phyloP scores from a whole-genome alignment of 2,113 vertebrate species.

The Chloropsis cyanopogon region DNA sequence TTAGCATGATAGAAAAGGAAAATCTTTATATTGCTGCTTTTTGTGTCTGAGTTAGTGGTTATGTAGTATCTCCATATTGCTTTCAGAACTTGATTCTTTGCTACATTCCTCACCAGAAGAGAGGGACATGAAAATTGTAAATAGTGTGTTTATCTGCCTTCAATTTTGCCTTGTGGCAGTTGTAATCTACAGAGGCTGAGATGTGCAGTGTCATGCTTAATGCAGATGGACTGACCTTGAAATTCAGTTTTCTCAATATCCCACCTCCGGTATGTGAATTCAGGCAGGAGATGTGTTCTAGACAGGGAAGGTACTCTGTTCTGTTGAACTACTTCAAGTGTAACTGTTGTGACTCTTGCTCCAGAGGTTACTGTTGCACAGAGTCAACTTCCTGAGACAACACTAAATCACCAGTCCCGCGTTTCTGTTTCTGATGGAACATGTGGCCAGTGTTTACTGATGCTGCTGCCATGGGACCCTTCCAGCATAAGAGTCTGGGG shows the following conservation, averaged over 20 bases:
- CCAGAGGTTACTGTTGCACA: neutral
- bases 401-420: neutral
- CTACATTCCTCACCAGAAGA: neutral
- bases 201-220: neutral
- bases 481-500: neutral
- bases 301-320: neutral
- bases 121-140: neutral
- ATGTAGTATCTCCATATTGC: neutral
- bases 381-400: neutral
- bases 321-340: neutral
- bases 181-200: neutral
- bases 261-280: neutral
- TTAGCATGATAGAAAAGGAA: neutral
- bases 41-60: neutral
- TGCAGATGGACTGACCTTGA: neutral
- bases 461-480: neutral
- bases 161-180: rapidly evolving
- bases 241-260: neutral
- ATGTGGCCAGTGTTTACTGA: neutral
- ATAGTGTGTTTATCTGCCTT: neutral
- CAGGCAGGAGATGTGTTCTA: neutral
- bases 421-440: neutral
- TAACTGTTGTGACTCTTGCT: neutral
- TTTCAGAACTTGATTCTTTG: neutral
- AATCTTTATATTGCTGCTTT: neutral